Base-by-base conservation (phyloP, 2,113 vertebrate species). In the Cyanistes caeruleus region DNA sequence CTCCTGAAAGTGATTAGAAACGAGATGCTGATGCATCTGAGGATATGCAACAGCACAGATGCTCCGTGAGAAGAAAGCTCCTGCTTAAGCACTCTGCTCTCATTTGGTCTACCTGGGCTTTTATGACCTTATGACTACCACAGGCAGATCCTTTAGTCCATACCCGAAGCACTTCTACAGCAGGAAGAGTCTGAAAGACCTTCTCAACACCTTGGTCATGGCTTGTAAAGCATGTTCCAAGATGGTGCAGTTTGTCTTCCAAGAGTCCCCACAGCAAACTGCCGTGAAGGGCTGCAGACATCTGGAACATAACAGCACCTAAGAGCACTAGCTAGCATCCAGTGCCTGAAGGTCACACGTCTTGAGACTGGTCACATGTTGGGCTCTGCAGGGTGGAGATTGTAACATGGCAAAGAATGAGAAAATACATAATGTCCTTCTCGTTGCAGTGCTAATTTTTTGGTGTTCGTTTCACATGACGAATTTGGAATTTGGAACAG, bases 251-350 rank as follows among this genome's bases (percentile, higher is more conserved):
- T 2, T 37, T 37, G 10, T 62, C 41, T 31, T 68, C 58, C 3
- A 19, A 28, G 20, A 58, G 27, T 8, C 22, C 5, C 6, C 37
- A 15, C 2, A 6, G 65, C 27, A 22, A 30, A 23, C 11, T 0
- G 4, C 37, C 4, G 1, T 0, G 5, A 44, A 30, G 22, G 31
- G 43, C 48, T 55, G 35, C 0, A 31, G 62, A 18, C 8, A 16
- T 11, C 4, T 37, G 28, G n/a, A 21, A 72, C 1, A 1, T 1
- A 14, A 39, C 21, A 51, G 62, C 39, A 52, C 27, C 11, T 10
- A 59, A n/a, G 4, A 52, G n/a, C 22, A 46, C 11, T 3, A 22
- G 28, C 3, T 3, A 22, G 31, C 3, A 7, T 0, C 22, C 0
- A 0, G 16, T 41, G 31, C 25, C 23, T 23, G 35, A 7, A 17